phyloP scores from a whole-genome alignment of 2,888 invertebrate genomes.

The Pharmacophagus antenor region DNA sequence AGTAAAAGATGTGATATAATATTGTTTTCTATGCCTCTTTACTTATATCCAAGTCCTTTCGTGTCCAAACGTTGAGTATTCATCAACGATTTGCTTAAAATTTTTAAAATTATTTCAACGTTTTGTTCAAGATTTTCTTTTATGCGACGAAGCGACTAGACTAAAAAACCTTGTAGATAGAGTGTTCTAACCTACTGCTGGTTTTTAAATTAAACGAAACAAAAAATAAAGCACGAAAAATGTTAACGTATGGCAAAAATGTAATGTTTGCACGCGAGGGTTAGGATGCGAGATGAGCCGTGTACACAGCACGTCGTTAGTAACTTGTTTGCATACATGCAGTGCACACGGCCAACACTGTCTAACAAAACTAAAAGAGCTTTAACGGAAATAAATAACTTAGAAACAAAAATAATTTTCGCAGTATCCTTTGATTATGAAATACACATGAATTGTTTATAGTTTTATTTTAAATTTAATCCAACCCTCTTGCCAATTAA shows the following conservation, averaged over 20 bases:
- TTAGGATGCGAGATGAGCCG: slow-evolving; percentile 12
- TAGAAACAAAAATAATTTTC: background rate
- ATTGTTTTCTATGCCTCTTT: background rate
- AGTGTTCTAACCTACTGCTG: background rate
- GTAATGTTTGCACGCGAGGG: background rate
- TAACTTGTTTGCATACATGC: slow-evolving; percentile 5
- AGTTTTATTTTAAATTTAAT: too few species aligned
- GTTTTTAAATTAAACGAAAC: background rate
- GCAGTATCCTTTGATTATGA: too few species aligned
- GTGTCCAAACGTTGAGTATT: background rate
- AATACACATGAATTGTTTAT: too few species aligned
- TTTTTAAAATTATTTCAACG: background rate
- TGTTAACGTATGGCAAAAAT: background rate
- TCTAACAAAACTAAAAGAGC: background rate
- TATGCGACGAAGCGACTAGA: too few species aligned
- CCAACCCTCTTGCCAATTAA: too few species aligned
- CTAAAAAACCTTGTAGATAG: too few species aligned
- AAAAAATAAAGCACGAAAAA: background rate
- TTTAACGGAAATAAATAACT: background rate
- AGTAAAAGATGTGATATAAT: background rate
- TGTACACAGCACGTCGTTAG: slow-evolving; percentile 6
- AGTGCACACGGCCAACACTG: background rate
- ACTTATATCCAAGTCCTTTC: background rate
- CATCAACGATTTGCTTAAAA: background rate
- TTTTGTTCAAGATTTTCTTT: too few species aligned